phyloP scores from a whole-genome alignment of 1,140 invertebrate genomes.

The Eumeta japonica region DNA sequence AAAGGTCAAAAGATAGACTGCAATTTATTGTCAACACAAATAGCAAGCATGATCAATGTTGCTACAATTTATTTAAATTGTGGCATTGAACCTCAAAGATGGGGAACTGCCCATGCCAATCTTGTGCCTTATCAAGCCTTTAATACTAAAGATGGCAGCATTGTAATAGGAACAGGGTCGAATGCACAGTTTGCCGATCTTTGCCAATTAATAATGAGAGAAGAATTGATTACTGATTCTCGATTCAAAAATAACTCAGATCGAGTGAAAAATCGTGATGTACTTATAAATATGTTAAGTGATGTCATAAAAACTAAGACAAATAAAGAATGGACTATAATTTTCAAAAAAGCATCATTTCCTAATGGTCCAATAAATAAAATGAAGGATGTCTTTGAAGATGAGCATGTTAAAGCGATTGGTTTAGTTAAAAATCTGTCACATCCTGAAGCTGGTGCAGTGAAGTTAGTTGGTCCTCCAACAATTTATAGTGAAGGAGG shows the following conservation, averaged over 20 bases:
- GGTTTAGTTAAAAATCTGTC: slow-evolving; percentile 74
- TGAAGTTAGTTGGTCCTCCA: slow-evolving; percentile 84
- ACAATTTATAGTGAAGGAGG: slow-evolving; percentile 74
- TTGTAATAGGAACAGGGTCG: slow-evolving; percentile 83
- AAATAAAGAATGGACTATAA: slow-evolving; percentile 73
- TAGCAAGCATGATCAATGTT: slow-evolving; percentile 85
- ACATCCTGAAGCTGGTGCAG: slow-evolving; percentile 68
- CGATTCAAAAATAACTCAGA: slow-evolving; percentile 72
- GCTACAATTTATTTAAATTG: slow-evolving; percentile 90
- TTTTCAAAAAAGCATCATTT: slow-evolving; percentile 74
- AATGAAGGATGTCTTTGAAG: slow-evolving; percentile 81
- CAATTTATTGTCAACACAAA: slow-evolving; percentile 89
- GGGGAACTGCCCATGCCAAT: slow-evolving; percentile 91
- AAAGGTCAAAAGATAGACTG: slow-evolving; percentile 91
- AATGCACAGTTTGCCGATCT: slow-evolving; percentile 75
- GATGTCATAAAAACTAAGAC: slow-evolving; percentile 66
- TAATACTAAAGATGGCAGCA: slow-evolving; percentile 75
- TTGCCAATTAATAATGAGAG: slow-evolving; percentile 64
- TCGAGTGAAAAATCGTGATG: slow-evolving; percentile 75
- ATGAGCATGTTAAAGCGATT: slow-evolving; percentile 79
- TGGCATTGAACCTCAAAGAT: slow-evolving; percentile 70
- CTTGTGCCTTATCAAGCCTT: slow-evolving; percentile 94
- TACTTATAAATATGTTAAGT: slow-evolving; percentile 66
- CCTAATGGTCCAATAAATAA: slow-evolving; percentile 90
- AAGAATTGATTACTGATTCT: slow-evolving; percentile 62